Base-by-base conservation (phyloP, 1,140 invertebrate genomes). In the Philopotamus ludificatus region DNA sequence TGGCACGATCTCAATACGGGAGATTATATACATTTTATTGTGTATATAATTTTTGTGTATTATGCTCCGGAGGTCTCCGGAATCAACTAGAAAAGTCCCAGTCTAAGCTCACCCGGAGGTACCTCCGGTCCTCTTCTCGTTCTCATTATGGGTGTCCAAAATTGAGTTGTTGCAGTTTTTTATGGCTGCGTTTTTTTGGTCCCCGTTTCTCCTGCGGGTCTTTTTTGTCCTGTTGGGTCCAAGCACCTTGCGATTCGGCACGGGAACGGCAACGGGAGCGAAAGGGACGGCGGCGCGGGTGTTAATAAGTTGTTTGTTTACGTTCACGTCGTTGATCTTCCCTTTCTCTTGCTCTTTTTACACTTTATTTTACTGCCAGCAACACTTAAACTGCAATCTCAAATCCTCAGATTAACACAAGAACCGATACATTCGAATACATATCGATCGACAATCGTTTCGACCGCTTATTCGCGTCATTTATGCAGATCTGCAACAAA, bases 221-320 rank as follows among this genome's bases (percentile, higher is more conserved):
- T n/a, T 21, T 28, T 10, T 42, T 25, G 53, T 55, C 21, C 22
- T 55, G 34, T 57, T 57, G 54, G 7, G 1, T 34, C 22, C 51
- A 57, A 21, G 67, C 67, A 59, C 63, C 58, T 66, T 63, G 63
- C 64, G 59, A 28, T 41, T 12, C 49, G 54, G 15, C 50, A 34
- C 55, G 9, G 55, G 44, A 26, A 20, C 25, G 50, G 3, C 25
- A 12, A 58, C 39, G 28, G n/a, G 25, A 42, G n/a, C 25, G 65
- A 55, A 34, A 44, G 47, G 25, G 63, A 66, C 50, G 58, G 26
- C 21, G 42, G 44, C 55, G 34, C 47, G 62, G 63, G 69, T 67
- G 69, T 70, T 67, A 70, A 70, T 70, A 70, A 70, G 69, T 65
- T 70, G 69, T 67, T 70, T 70, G 69, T 70, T 70, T 70, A 70